Conservation (phyloP, 2,888 invertebrate species). For the Cheilosia vulpina region DNA sequence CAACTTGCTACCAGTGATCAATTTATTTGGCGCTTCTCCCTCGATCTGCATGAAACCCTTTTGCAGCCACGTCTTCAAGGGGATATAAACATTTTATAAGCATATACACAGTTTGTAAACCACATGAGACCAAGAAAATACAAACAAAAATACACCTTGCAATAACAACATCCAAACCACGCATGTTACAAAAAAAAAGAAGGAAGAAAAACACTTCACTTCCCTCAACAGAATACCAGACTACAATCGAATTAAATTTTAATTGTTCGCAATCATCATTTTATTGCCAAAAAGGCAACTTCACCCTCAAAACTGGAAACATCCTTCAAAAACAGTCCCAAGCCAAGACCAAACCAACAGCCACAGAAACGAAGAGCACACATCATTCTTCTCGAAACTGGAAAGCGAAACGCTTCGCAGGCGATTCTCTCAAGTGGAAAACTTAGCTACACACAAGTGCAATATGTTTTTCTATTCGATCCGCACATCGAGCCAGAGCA, state of each 20-base stretch:
- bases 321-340: constrained; percentile 29
- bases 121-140: neutral
- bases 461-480: constrained; percentile 49
- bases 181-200: constrained; percentile 40
- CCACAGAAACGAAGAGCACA: constrained; percentile 1
- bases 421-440: constrained; percentile 71
- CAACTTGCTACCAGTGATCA: no score
- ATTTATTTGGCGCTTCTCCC: no score
- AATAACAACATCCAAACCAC: constrained; percentile 31
- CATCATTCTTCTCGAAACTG: neutral
- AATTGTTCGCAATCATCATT: constrained; percentile 72
- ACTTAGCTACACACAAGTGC: constrained; percentile 69
- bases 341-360: constrained; percentile 15
- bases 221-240: constrained; percentile 23
- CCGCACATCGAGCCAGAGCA: neutral
- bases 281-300: constrained; percentile 71
- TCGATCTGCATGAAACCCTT: no score
- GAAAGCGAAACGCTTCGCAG: constrained; percentile 62
- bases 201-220: constrained; percentile 1
- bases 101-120: neutral
- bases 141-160: neutral
- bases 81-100: no score
- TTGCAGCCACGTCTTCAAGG: no score
- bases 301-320: constrained; percentile 22
- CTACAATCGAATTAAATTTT: constrained; percentile 64